Conservation (phyloP, 1,140 invertebrate species). For the Aphis gossypii region DNA sequence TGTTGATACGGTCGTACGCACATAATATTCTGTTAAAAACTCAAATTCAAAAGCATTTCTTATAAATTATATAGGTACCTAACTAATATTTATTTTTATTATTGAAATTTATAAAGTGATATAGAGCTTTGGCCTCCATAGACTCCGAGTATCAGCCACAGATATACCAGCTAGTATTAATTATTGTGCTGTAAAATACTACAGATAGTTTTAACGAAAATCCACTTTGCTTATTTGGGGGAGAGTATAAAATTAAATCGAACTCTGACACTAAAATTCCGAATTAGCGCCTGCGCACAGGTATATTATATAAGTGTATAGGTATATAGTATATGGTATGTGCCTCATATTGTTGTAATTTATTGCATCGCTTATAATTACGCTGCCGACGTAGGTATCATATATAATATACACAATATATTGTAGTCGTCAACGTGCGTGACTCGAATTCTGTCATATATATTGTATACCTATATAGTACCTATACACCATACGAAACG, state of each 20-base stretch:
- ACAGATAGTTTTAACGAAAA: not conserved
- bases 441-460: not conserved
- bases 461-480: not conserved
- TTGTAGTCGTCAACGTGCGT: not conserved
- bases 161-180: too few species aligned
- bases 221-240: not conserved
- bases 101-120: not conserved
- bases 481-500: not conserved
- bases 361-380: not conserved
- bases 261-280: not conserved
- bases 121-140: not conserved
- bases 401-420: too few species aligned
- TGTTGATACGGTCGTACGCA: too few species aligned
- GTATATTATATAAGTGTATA: too few species aligned
- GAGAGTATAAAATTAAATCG: not conserved
- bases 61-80: not conserved
- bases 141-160: too few species aligned
- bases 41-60: not conserved
- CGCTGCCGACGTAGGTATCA: not conserved
- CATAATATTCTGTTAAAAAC: not conserved
- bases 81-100: not conserved
- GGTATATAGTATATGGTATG: too few species aligned
- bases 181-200: not conserved
- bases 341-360: not conserved
- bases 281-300: too few species aligned